phyloP scores from a whole-genome alignment of 2,888 invertebrate species.

The Drosophila leonis region DNA sequence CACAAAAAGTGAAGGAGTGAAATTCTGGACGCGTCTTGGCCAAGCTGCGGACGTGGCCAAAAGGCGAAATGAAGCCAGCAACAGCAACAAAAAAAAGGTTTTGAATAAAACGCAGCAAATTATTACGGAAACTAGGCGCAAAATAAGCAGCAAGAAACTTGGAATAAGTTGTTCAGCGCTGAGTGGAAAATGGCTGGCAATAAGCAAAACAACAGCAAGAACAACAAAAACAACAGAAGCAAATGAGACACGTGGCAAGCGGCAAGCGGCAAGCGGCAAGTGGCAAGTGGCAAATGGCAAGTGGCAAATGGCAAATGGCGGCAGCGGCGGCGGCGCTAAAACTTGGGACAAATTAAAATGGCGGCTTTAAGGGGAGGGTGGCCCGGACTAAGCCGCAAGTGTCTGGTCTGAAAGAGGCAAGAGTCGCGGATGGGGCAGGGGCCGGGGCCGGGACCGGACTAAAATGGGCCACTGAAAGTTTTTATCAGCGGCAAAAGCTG shows the following conservation, averaged over 20 bases:
- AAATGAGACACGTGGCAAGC: slow-evolving; percentile 26
- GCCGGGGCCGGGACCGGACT: neutral
- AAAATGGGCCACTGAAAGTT: slow-evolving; percentile 46
- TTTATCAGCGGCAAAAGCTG: slow-evolving; percentile 48
- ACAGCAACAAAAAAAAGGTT: slow-evolving; percentile 46
- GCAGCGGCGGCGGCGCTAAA: slow-evolving; percentile 40
- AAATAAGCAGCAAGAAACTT: slow-evolving; percentile 53
- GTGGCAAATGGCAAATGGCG: slow-evolving; percentile 54
- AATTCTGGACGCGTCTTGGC: slow-evolving; percentile 45
- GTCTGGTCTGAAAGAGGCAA: too few species aligned
- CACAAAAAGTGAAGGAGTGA: slow-evolving; percentile 24
- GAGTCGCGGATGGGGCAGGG: too few species aligned
- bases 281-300: slow-evolving; percentile 45
- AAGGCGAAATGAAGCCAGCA: slow-evolving; percentile 39
- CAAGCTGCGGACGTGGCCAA: slow-evolving; percentile 42
- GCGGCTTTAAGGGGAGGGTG: slow-evolving; percentile 36
- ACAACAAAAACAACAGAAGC: slow-evolving; percentile 5
- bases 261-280: slow-evolving; percentile 18
- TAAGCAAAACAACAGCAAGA: slow-evolving; percentile 31
- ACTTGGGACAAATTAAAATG: slow-evolving; percentile 75
- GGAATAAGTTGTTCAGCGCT: slow-evolving; percentile 31
- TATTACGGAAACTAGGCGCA: slow-evolving; percentile 79
- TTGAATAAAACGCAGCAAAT: slow-evolving; percentile 75
- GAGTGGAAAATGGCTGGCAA: slow-evolving; percentile 35
- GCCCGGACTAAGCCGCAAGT: neutral